Base-by-base conservation (phyloP, 1,140 invertebrate genomes). In the Pseudomyrmex flavicornis region DNA sequence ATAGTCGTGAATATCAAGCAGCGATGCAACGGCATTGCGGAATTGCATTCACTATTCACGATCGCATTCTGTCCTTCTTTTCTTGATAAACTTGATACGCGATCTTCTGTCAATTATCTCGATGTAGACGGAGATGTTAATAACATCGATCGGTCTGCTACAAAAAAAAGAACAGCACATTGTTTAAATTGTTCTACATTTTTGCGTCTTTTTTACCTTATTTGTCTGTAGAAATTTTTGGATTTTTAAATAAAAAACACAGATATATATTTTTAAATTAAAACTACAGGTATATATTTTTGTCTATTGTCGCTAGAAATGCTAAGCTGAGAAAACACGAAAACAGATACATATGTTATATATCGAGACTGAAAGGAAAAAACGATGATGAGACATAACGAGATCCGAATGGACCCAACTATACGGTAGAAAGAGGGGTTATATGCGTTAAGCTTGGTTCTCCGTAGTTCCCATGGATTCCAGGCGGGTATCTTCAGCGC, bases 401-500 rank as follows among this genome's bases (percentile, higher is more conserved):
- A 63, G 70, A 44, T 17, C 5, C 26, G 82, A 46, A 13, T 22
- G 61, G 72, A 62, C 48, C 26, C 48, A 61, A 66, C 72, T 62
- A 69, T 61, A 82, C 58, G 54, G 52, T 65, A 87, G 89, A 90
- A 35, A 35, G 90, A 93, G 90, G 92, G 90, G 91, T 92, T 92
- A 91, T 90, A 89, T 82, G 90, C 91, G 93, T 94, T 94, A 93
- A 92, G 90, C 89, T 88, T 89, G 91, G 90, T 91, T 93, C 90
- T 90, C 89, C 84, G 90, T 92, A 93, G 94, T 94, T 94, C 94
- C 94, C 94, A 94, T 94, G 94, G 93, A 94, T 94, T 94, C 93
- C 94, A 94, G 87, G 76, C 89, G 91, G 91, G 89, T 94, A 94
- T 94, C 94, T 94, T 92, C 91, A 86, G 90, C 91, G 90, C 93